phyloP scores from a whole-genome alignment of 2,113 vertebrate genomes.

The Parotia lawesii region DNA sequence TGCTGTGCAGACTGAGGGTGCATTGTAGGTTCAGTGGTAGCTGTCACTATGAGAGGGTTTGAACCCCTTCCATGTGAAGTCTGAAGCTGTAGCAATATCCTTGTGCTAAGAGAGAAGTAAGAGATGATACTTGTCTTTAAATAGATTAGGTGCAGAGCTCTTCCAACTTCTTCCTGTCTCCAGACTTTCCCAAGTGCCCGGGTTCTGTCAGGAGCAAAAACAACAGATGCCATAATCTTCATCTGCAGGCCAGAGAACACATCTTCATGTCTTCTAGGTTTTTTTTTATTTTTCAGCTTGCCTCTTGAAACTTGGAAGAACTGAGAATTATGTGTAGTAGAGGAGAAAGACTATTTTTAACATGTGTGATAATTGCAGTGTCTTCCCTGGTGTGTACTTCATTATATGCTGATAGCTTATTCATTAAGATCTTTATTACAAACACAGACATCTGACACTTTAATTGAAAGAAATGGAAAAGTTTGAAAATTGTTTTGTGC shows the following conservation, averaged over 20 bases:
- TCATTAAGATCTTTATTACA: background rate
- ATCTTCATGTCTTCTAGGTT: rapidly evolving
- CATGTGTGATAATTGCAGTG: background rate
- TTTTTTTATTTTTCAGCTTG: background rate
- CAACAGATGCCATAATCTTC: background rate
- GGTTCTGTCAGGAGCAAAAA: background rate
- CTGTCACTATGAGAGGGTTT: background rate
- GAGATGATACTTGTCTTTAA: background rate
- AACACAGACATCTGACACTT: background rate
- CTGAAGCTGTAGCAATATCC: background rate
- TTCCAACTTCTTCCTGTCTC: background rate
- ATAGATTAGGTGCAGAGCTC: background rate
- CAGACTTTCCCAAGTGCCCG: background rate
- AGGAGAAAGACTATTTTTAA: background rate
- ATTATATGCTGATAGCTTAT: background rate
- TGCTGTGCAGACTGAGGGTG: background rate
- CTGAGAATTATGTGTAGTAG: background rate
- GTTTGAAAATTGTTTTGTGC: background rate
- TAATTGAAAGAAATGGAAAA: background rate
- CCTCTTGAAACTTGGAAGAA: background rate
- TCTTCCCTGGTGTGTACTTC: background rate
- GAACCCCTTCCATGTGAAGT: background rate
- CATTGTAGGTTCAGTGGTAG: background rate
- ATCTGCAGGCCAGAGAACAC: background rate
- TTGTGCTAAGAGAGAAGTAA: background rate